Conservation (phyloP, 2,888 invertebrate species). For the Tuta absoluta region DNA sequence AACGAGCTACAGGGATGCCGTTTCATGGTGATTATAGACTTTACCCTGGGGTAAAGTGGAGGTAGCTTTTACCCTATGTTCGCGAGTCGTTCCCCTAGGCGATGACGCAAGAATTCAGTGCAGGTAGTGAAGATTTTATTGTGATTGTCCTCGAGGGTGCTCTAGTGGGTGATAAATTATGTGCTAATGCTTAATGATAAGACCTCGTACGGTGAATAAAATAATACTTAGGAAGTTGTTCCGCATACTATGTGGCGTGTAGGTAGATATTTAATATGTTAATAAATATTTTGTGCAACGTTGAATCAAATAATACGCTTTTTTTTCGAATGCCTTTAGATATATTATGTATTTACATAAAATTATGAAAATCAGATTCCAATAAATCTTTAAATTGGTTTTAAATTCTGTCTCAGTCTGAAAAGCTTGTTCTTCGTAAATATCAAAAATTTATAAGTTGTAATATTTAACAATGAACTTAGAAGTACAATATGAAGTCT, state of each 20-base stretch:
- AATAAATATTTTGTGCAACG: background rate
- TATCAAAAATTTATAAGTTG: background rate
- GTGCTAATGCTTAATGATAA: constrained; percentile 8
- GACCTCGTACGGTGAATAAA: background rate
- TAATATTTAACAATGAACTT: background rate
- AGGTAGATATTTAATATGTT: background rate
- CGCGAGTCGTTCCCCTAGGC: background rate
- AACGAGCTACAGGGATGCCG: constrained; percentile 50
- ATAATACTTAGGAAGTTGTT: background rate
- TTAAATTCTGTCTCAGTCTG: background rate
- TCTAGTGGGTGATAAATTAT: constrained; percentile 18
- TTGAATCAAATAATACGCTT: too few species aligned
- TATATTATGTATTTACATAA: too few species aligned
- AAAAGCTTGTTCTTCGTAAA: background rate
- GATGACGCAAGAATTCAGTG: constrained; percentile 19
- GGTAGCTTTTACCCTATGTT: constrained; percentile 14
- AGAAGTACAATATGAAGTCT: too few species aligned
- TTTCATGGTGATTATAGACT: constrained; percentile 54
- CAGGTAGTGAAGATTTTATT: constrained; percentile 19
- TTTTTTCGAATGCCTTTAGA: too few species aligned
- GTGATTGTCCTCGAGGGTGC: constrained; percentile 19
- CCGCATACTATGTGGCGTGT: background rate
- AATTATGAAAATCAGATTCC: background rate
- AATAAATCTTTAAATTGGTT: background rate
- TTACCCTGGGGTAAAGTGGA: constrained; percentile 13